Evolutionary conservation across 2,888 invertebrate species (phyloP).

Genomic region (Ellobium chinense): DNA sequence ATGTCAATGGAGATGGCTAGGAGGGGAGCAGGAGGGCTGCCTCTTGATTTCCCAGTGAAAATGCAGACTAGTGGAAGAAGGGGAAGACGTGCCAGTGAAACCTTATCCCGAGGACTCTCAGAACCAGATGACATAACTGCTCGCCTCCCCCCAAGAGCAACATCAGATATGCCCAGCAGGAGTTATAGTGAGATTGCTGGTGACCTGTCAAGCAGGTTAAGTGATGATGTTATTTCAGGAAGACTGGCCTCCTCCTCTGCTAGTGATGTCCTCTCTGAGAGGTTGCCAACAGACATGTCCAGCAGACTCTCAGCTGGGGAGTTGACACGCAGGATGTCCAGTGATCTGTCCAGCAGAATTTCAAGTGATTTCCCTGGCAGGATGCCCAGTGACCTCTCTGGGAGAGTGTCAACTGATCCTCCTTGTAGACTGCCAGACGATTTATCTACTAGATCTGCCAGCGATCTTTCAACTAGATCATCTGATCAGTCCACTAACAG

Average conservation of each 20-base stretch:
- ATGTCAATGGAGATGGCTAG: conserved; percentile 48
- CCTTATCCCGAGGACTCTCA: conserved; percentile 8
- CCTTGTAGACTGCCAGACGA: conserved; percentile 16
- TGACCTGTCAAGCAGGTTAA: conserved; percentile 28
- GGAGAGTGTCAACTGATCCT: conserved; percentile 5
- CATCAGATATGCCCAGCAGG: conserved; percentile 10
- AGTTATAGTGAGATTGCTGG: conserved; percentile 17
- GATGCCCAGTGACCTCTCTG: conserved; percentile 20
- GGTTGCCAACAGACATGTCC: conserved; percentile 29
- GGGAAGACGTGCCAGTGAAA: conserved; percentile 26
- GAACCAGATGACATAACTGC: conserved; percentile 8
- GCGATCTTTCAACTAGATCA: conserved; percentile 10
- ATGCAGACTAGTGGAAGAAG: conserved; percentile 11
- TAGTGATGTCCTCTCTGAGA: conserved; percentile 13
- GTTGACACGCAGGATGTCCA: conserved; percentile 1
- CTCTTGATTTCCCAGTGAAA: conserved; percentile 22
- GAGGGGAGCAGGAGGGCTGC: conserved; percentile 19
- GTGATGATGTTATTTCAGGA: conserved; percentile 11
- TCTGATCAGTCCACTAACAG: conserved; percentile 14
- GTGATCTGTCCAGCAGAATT: conserved; percentile 23
- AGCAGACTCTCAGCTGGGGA: conserved; percentile 5
- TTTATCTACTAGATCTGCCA: conserved; percentile 17
- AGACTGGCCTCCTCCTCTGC: neutral
- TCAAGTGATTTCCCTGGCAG: conserved; percentile 1
- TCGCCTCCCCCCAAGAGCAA: neutral